phyloP scores from a whole-genome alignment of 1,140 invertebrate genomes.

The fruit fly (Drosophila melanogaster) region DNA sequence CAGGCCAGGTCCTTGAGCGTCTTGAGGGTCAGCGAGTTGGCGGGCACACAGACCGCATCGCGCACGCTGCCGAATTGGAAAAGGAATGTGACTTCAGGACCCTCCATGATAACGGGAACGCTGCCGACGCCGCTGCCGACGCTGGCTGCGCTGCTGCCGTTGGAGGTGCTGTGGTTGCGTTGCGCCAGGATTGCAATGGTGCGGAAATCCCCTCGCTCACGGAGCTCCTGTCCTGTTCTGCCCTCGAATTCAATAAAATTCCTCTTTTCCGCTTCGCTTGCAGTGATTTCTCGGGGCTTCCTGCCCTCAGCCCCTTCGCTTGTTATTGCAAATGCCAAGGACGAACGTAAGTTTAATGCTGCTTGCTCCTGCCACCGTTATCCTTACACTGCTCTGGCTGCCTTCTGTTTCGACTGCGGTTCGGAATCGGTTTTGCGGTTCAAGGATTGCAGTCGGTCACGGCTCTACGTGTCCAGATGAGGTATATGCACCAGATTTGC shows the following conservation, averaged over 20 bases:
- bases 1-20: constrained; percentile 96
- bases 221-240: constrained; percentile 4
- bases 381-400: constrained; percentile 35
- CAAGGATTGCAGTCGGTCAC: constrained; percentile 35
- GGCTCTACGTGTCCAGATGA: constrained; percentile 23
- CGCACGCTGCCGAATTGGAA: constrained; percentile 97
- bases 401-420: constrained; percentile 24
- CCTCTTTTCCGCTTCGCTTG: constrained; percentile 34
- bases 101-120: constrained; percentile 87
- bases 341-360: constrained; percentile 60
- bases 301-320: neutral
- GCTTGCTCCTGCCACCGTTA: constrained; percentile 19
- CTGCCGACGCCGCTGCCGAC: constrained; percentile 50
- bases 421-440: constrained; percentile 35
- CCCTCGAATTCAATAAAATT: constrained; percentile 48
- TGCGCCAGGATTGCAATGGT: constrained; percentile 65
- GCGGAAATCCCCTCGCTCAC: constrained; percentile 11
- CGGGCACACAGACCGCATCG: constrained; percentile 94
- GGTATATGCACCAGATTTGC: constrained; percentile 13
- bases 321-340: constrained; percentile 74
- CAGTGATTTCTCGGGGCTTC: constrained; percentile 22
- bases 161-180: constrained; percentile 58
- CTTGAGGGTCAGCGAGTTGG: constrained; percentile 92
- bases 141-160: constrained; percentile 49
- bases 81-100: constrained; percentile 93